These are phyloP conservation scores for Rosalia funebris DNA, from an alignment of 2,888 invertebrate species.

Conservation along the genomic window DNA sequence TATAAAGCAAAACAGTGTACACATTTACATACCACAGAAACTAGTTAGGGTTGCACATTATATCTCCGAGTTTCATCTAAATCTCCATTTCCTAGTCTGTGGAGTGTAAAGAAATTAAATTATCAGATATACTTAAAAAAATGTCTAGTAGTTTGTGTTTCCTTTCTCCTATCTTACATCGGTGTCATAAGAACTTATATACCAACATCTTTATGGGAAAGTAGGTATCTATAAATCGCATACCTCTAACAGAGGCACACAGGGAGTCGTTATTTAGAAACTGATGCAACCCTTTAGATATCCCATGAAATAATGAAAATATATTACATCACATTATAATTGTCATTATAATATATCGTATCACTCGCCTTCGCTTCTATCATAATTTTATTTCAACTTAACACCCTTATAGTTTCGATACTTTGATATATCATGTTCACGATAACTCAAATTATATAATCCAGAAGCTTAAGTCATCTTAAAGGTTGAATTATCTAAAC, in stretches of 20 bases:
- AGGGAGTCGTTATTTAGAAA: background rate
- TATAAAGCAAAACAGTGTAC: slow-evolving; percentile 21
- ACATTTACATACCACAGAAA: slow-evolving; percentile 17
- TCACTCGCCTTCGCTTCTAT: too few species aligned
- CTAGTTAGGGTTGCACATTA: slow-evolving; percentile 6
- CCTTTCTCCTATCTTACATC: slow-evolving; percentile 2
- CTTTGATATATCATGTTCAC: too few species aligned
- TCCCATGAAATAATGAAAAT: background rate
- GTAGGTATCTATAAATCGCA: background rate
- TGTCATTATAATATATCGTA: too few species aligned
- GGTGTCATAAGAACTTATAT: slow-evolving; percentile 16
- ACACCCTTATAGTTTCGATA: too few species aligned
- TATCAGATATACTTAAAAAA: slow-evolving; percentile 14
- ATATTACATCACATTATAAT: too few species aligned
- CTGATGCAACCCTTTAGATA: background rate
- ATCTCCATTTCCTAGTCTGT: slow-evolving; percentile 9
- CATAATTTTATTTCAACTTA: too few species aligned
- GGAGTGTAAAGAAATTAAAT: slow-evolving; percentile 19
- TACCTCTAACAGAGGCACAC: background rate
- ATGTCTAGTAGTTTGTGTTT: background rate
- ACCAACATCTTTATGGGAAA: slow-evolving; percentile 4
- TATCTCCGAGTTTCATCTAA: background rate
- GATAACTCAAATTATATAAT: too few species aligned
- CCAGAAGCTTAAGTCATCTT: too few species aligned
- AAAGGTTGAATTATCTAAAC: too few species aligned